Evolutionary conservation across 2,797 vertebrate species (phyloP).

Genomic region (Darevskia nairensis): DNA sequence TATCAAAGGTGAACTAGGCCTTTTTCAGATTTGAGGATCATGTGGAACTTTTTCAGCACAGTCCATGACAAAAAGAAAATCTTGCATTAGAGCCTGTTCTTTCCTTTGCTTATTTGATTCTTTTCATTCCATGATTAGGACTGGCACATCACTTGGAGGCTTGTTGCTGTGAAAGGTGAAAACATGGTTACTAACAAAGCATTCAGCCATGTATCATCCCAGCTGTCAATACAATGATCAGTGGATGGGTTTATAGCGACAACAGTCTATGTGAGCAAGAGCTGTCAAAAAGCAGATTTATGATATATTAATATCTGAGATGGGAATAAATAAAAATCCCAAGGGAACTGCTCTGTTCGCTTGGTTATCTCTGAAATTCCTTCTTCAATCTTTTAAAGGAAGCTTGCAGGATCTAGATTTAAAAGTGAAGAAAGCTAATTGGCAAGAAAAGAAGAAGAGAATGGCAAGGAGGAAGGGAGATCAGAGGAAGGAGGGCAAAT

Average conservation of each 20-base stretch:
- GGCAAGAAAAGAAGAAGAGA: background rate
- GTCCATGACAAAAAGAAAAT: conserved; percentile 26
- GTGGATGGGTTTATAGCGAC: background rate
- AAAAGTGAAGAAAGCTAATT: conserved; percentile 5
- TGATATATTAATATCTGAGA: conserved; percentile 35
- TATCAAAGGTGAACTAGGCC: background rate
- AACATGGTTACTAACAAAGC: conserved; percentile 58
- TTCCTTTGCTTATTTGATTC: conserved; percentile 40
- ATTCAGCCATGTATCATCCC: conserved; percentile 50
- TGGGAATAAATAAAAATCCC: background rate
- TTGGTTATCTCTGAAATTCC: background rate
- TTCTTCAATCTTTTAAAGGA: background rate
- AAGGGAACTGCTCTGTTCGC: conserved; percentile 17
- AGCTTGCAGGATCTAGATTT: background rate
- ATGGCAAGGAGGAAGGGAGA: background rate
- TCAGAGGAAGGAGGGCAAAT: background rate
- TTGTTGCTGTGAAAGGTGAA: conserved; percentile 64
- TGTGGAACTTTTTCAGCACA: background rate
- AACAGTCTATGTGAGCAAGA: conserved; percentile 26
- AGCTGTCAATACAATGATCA: background rate
- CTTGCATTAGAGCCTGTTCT: conserved; percentile 23
- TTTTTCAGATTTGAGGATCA: background rate
- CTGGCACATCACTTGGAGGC: conserved; percentile 43
- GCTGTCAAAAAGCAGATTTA: conserved; percentile 51
- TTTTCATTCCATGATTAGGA: conserved; percentile 39